These are phyloP conservation scores for Trematomus bernacchii DNA, from an alignment of 2,797 vertebrate species.

Conservation along the genomic window DNA sequence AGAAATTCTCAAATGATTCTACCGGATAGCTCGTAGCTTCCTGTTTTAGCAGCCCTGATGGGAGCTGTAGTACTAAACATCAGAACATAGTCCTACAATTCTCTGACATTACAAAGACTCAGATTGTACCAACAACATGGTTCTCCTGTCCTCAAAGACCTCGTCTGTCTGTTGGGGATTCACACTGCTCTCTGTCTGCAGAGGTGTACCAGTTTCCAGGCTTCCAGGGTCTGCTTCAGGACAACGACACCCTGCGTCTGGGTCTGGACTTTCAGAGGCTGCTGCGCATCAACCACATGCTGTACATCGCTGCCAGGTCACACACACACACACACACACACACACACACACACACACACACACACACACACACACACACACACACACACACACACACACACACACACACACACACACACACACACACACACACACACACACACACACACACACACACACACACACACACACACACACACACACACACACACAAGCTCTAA, in stretches of 20 bases:
- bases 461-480: constrained; percentile 6
- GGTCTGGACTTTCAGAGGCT: constrained; percentile 96
- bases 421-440: neutral
- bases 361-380: constrained; percentile 1
- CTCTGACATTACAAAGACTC: no score
- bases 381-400: constrained; percentile 10
- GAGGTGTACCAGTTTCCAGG: constrained; percentile 92
- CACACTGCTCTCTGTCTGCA: constrained; percentile 60
- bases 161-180: no score
- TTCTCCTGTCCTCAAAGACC: no score
- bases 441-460: constrained; percentile 9
- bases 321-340: constrained; percentile 5
- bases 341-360: constrained; percentile 8
- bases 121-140: no score
- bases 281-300: constrained; percentile 93
- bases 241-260: constrained; percentile 92
- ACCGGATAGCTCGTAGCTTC: no score
- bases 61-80: no score
- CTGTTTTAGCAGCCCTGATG: no score
- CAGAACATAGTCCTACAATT: no score
- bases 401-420: constrained; percentile 4
- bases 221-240: constrained; percentile 92
- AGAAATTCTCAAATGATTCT: no score
- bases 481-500: neutral
- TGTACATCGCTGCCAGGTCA: constrained; percentile 96